Percentiles rank a stretch among this genome's conserved stretches.
phyloP scores from a whole-genome alignment of 2,797 vertebrate species.

The Sebastes vulpes region DNA sequence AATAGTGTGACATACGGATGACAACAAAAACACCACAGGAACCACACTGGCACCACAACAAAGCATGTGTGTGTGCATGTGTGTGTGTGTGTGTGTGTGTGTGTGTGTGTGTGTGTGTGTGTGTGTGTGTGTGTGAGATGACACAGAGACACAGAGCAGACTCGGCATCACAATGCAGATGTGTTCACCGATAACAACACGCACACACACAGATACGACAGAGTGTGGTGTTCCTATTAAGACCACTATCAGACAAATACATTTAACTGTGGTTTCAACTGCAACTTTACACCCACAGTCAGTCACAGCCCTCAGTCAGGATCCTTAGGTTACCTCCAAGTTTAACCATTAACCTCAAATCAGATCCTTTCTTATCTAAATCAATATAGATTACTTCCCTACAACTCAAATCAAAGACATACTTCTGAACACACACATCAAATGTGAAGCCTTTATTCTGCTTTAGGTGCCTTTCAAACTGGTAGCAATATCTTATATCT shows the following conservation, averaged over 20 bases:
- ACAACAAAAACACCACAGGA: constrained; percentile 33
- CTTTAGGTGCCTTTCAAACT: too few relatives aligned
- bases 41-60: constrained; percentile 45
- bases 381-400: background rate
- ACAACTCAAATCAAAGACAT: too few relatives aligned
- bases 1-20: background rate
- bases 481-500: too few relatives aligned
- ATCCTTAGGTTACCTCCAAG: background rate
- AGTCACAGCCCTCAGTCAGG: too few relatives aligned
- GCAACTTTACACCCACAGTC: too few relatives aligned
- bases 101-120: background rate
- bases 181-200: background rate
- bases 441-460: too few relatives aligned
- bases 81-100: background rate
- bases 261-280: background rate
- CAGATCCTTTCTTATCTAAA: background rate
- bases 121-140: background rate
- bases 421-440: too few relatives aligned
- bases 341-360: background rate
- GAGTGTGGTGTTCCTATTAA: background rate
- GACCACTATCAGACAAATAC: background rate
- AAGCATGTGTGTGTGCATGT: constrained; percentile 16
- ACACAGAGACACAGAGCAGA: background rate
- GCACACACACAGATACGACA: background rate
- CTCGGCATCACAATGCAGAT: background rate